Conservation (phyloP, 2,797 vertebrate genomes). For the Amazona ochrocephala region DNA sequence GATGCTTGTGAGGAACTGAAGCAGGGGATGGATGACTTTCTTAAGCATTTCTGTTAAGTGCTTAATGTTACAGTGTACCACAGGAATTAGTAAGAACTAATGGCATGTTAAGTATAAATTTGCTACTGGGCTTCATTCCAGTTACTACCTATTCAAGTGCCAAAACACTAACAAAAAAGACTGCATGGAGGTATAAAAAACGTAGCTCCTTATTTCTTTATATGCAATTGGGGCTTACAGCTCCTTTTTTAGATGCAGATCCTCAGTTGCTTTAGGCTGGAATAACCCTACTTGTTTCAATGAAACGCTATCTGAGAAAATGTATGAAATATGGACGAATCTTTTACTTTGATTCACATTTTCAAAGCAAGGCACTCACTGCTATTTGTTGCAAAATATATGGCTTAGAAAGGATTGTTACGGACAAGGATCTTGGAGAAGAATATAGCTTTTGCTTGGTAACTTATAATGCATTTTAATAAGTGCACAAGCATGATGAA, state of each 20-base stretch:
- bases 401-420: neutral
- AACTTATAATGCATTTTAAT: neutral
- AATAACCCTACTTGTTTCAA: neutral
- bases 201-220: neutral
- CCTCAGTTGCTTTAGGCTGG: neutral
- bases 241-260: neutral
- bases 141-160: neutral
- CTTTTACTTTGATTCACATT: neutral
- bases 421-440: neutral
- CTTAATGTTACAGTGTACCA: neutral
- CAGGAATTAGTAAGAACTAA: constrained; percentile 22
- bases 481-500: neutral
- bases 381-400: neutral
- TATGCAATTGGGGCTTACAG: neutral
- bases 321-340: neutral
- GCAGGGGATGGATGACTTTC: neutral
- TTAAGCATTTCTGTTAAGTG: neutral
- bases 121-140: constrained; percentile 29
- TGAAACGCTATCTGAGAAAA: neutral
- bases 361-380: neutral
- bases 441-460: neutral
- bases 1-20: constrained; percentile 10
- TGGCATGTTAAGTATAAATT: neutral
- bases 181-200: neutral
- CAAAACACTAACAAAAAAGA: neutral